Conservation (phyloP, 2,113 vertebrate species). For the Sclerurus mexicanus region DNA sequence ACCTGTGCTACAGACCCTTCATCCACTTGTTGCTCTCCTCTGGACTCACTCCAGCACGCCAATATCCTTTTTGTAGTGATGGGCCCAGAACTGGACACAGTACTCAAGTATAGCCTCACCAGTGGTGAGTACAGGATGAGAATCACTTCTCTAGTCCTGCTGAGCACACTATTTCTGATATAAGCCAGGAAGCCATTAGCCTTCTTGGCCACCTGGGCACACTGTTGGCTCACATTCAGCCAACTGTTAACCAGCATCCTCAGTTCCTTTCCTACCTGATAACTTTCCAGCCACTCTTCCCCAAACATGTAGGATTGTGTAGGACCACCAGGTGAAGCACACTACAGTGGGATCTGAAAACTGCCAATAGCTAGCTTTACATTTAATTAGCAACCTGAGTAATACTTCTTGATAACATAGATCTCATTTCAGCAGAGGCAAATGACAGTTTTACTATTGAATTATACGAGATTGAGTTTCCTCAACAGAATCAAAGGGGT, state of each 20-base stretch:
- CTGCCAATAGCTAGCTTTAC: not conserved
- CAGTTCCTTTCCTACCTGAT: too few relatives aligned
- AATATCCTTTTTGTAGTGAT: too few relatives aligned
- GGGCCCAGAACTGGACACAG: not conserved
- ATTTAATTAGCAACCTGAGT: not conserved
- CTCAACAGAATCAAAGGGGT: not conserved
- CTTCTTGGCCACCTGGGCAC: not conserved
- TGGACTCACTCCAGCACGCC: fast-evolving
- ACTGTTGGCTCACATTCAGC: not conserved
- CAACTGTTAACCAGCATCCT: too few relatives aligned
- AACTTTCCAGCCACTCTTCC: not conserved
- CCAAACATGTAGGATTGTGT: not conserved
- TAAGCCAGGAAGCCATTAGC: not conserved
- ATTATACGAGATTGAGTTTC: not conserved
- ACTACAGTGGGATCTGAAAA: not conserved
- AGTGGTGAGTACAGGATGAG: not conserved
- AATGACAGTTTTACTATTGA: not conserved
- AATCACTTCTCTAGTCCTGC: not conserved
- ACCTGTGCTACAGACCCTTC: not conserved
- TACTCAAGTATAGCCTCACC: fast-evolving
- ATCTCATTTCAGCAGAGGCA: not conserved
- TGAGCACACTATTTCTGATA: not conserved
- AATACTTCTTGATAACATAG: not conserved
- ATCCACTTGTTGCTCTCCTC: not conserved
- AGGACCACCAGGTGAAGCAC: not conserved